Percentiles rank a stretch among this genome's conserved stretches.
Conservation (phyloP, 2,888 invertebrate genomes). For the Acholoe squamosa region DNA sequence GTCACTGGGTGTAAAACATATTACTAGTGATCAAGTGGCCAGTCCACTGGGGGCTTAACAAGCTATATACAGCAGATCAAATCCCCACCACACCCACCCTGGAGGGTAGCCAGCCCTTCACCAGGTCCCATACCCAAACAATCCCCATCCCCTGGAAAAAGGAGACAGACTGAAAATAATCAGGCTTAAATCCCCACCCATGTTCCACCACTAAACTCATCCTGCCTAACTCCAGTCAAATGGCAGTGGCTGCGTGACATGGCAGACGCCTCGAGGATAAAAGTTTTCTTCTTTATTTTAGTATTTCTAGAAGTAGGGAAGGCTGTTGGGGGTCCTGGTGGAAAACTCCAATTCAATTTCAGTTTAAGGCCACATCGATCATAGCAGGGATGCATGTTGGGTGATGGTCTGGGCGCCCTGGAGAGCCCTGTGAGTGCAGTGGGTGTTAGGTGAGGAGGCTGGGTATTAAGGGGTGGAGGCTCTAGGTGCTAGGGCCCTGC, state of each 20-base stretch:
- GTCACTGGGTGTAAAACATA: conserved; percentile 17
- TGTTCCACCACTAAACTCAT: neutral
- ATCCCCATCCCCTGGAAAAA: neutral
- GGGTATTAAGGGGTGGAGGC: too few species aligned
- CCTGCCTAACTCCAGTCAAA: neutral
- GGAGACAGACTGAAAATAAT: too few species aligned
- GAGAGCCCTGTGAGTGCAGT: too few species aligned
- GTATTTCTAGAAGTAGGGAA: too few species aligned
- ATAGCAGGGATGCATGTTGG: neutral
- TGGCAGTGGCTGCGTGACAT: neutral
- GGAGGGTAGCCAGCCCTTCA: neutral
- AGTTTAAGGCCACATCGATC: neutral
- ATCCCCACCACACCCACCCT: neutral
- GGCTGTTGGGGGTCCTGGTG: neutral
- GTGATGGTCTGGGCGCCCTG: too few species aligned
- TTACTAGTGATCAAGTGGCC: neutral
- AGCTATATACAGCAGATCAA: conserved; percentile 10
- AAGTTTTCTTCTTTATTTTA: neutral
- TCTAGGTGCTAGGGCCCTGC: too few species aligned
- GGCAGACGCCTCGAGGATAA: neutral
- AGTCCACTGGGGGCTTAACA: conserved; percentile 14
- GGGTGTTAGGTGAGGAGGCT: too few species aligned
- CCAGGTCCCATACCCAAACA: neutral
- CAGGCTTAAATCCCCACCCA: neutral
- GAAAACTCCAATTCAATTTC: neutral